Evolutionary conservation across 2,888 invertebrate species (phyloP).

Genomic region (Alloscopus bannaensis): DNA sequence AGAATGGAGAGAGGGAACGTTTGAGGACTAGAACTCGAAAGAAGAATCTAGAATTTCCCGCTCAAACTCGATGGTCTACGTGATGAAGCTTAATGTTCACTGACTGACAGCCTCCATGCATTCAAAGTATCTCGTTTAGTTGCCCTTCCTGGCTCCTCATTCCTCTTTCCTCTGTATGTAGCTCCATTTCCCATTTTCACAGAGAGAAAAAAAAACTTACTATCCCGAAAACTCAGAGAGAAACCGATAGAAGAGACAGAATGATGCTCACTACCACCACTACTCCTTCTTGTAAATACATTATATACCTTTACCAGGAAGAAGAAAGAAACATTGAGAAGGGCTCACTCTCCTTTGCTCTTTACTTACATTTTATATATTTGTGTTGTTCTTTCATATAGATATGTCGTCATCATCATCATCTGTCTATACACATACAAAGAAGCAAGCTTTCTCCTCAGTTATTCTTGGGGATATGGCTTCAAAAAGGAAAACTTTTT

Average conservation of each 20-base stretch:
- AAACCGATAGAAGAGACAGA: neutral
- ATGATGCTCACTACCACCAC: neutral
- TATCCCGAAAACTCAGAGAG: neutral
- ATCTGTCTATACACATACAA: constrained; percentile 41
- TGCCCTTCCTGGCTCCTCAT: too few species aligned
- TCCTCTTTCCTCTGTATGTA: too few species aligned
- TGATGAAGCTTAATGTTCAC: constrained; percentile 73
- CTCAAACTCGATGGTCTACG: constrained; percentile 72
- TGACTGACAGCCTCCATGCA: constrained; percentile 73
- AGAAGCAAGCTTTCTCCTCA: constrained; percentile 9
- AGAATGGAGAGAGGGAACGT: too few species aligned
- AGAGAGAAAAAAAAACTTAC: too few species aligned
- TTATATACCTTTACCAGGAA: too few species aligned
- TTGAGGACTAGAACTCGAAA: too few species aligned
- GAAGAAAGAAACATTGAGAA: too few species aligned
- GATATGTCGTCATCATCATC: constrained; percentile 27
- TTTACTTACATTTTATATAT: constrained; percentile 21
- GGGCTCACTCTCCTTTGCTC: constrained; percentile 72
- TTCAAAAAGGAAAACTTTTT: constrained; percentile 9
- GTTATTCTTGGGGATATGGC: neutral
- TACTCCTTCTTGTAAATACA: too few species aligned
- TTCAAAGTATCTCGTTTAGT: too few species aligned
- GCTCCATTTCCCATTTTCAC: too few species aligned
- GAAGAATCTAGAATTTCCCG: too few species aligned
- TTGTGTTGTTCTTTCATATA: neutral